Evolutionary conservation across 2,888 invertebrate genomes (phyloP).

Genomic region (Asteroscopus sphinx): DNA sequence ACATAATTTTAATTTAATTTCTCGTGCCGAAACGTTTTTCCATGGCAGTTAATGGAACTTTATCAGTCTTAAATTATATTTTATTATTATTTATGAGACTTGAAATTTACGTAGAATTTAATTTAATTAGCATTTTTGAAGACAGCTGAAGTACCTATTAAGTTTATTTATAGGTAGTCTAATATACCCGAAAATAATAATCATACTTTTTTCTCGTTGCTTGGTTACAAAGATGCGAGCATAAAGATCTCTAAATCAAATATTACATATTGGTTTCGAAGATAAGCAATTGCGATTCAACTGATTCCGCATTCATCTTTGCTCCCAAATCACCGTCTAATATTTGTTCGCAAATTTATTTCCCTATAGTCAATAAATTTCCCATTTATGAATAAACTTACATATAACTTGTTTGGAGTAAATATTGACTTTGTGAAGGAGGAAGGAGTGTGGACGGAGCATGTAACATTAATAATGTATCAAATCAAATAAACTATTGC

Average conservation of each 20-base stretch:
- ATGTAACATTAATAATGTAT: slow-evolving; percentile 58
- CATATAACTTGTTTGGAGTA: slow-evolving; percentile 43
- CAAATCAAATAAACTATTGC: slow-evolving; percentile 57
- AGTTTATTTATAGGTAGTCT: slow-evolving; percentile 24
- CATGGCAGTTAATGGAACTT: slow-evolving; percentile 28
- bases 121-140: slow-evolving; percentile 18
- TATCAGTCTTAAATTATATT: slow-evolving; percentile 23
- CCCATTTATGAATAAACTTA: slow-evolving; percentile 58
- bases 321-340: slow-evolving; percentile 33
- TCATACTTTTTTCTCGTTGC: background rate
- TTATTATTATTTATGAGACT: slow-evolving; percentile 27
- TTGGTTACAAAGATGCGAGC: slow-evolving; percentile 14
- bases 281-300: slow-evolving; percentile 35
- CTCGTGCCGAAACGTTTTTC: slow-evolving; percentile 9
- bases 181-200: too few species aligned
- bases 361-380: slow-evolving; percentile 51
- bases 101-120: slow-evolving; percentile 24
- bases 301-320: slow-evolving; percentile 20
- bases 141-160: background rate
- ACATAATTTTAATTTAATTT: slow-evolving; percentile 42
- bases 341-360: slow-evolving; percentile 51
- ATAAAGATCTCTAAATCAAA: slow-evolving; percentile 39
- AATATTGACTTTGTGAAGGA: slow-evolving; percentile 43
- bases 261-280: slow-evolving; percentile 30
- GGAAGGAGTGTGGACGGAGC: slow-evolving; percentile 27